Base-by-base conservation (phyloP, 2,113 vertebrate species). In the Amphilophus citrinellus region DNA sequence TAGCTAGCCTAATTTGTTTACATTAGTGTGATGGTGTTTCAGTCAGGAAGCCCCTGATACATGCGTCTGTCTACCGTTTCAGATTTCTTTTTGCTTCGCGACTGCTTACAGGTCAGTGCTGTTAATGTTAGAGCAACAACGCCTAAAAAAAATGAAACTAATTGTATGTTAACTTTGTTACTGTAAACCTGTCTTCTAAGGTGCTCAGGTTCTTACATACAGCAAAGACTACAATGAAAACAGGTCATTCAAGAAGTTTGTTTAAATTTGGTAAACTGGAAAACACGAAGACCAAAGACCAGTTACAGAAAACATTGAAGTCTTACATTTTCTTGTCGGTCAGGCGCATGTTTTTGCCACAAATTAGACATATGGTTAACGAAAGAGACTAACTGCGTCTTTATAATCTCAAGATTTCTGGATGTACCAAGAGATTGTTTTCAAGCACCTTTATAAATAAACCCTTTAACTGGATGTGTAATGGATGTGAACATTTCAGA, bases 1-100 rank as follows among this genome's bases (percentile, higher is more conserved):
- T 57, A 24, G 87, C 62, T 83, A 73, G 61, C 80, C 22, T 82
- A 5, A 7, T 82, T 86, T 91, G 87, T 91, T 91, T 89, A 89
- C 90, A 77, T 77, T 0, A 58, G 20, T 37, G 10, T 7, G 35
- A 22, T 2, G 18, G 18, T 0, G 44, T 71, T 71, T 71, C 66
- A 50, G 44, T 17, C 44, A 44, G 60, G 66, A 62, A 83, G 35
- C 35, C 4, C 0, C 7, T 50, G 7, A 83, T 44, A 24, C 57
- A 63, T 60, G 65, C 15, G 3, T 6, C 57, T 66, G 66, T 13
- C 42, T 71, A 0, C 60, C 15, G 39, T 22, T 68, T 30, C 10
- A 14, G 32, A 44, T 71, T 30, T 35, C 13, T 2, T 7, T 47
- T 20, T 76, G 42, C 44, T 53, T 71, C 24, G 44, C 50, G 44